Evolutionary conservation across 2,113 vertebrate species (phyloP), one percentile per base, ranked within the genome.

Genomic region (Myiopsitta monachus): DNA sequence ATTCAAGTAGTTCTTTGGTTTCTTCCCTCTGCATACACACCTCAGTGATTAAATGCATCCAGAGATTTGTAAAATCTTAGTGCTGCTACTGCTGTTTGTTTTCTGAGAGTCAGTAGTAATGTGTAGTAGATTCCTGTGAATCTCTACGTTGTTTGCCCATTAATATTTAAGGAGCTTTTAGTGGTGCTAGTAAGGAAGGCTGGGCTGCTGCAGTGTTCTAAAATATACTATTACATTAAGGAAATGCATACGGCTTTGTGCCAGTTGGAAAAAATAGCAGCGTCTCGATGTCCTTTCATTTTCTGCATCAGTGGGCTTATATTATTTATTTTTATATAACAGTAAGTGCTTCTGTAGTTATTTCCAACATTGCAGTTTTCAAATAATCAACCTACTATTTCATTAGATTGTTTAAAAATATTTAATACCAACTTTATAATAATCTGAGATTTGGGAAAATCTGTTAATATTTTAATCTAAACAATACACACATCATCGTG

Each of bases 161-260:
- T 89, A 97, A 96, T 93, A 94, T 91, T 93, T 92, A 87, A 96
- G 63, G 52, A 89, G 62, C 46, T 94, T 93, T 89, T 82, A 87
- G 64, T 51, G 57, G 15, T 78, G 54, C 69, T 95, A 49, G 49
- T 78, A 80, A 85, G 46, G 33, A 85, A 82, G 64, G 10, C 64
- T 90, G 47, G 43, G 27, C 76, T 76, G 72, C 67, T 91, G 64
- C 74, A 88, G 52, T 68, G 41, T 87, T 95, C 93, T 79, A 72
- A 85, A 92, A 82, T 86, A 90, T 41, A 64, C 64, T 83, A 0
- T 90, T 96, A 68, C 51, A 39, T 84, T 92, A 72, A 94, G 91
- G 81, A 89, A 91, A 81, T 14, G 54, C 59, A 52, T 13, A 66
- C 49, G 66, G 69, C 57, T 22, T 82, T 80, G 78, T 96, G 88